Base-by-base conservation (phyloP, 1,140 invertebrate species). In the Odontomachus brunneus region DNA sequence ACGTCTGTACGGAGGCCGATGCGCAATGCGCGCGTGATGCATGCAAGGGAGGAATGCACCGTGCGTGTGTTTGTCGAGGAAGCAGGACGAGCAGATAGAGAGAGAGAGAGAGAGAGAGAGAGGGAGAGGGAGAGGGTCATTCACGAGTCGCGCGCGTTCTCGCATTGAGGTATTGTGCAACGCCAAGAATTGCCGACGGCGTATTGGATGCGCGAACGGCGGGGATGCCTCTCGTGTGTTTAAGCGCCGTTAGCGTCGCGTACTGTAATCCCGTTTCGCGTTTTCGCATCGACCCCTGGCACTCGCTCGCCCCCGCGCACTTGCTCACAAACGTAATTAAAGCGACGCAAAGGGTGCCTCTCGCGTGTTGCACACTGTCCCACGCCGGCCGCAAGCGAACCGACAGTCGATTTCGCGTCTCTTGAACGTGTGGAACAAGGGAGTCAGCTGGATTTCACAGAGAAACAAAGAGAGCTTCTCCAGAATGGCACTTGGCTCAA, bases 221-320 rank as follows among this genome's bases (percentile, higher is more conserved):
- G 19, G 62, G 65, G 49, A 84, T 81, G 69, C 69, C 67, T 69
- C 73, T 74, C 74, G 55, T 84, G 57, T 81, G 63, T 80, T 87
- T 59, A 38, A 84, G 71, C 65, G 86, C 82, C 86, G 86, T 87
- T 87, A 86, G 44, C 85, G 71, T 87, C 74, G 67, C 73, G 57
- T 78, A 63, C 85, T 48, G 71, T 87, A 87, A 87, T 87, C 71
- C 84, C 73, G 67, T 78, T 67, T 62, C 55, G 44, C 69, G 81
- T 87, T 86, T 84, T 86, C 73, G 26, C 55, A 48, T 49, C 49
- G 57, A 19, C 26, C n/a, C 38, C n/a, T 33, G 38, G 15, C n/a
- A n/a, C n/a, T n/a, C n/a, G n/a, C n/a, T n/a, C n/a, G n/a, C n/a
- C n/a, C n/a, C n/a, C n/a, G n/a, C 19, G n/a, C 26, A 33, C 49